These are phyloP conservation scores for Leptopilina syphax DNA, from an alignment of 2,888 invertebrate genomes.

Conservation along the genomic window DNA sequence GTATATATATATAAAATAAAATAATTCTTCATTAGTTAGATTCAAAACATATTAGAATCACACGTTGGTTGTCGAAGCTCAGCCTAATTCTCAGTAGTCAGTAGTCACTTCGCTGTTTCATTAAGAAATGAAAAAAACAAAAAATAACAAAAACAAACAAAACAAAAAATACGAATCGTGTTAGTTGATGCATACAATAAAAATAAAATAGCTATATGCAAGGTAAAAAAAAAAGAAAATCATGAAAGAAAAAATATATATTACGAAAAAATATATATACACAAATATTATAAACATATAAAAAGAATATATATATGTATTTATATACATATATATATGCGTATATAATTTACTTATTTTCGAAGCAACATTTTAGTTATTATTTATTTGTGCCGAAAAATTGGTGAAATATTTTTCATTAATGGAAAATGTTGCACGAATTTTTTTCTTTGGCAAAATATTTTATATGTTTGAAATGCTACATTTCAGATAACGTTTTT, in stretches of 20 bases:
- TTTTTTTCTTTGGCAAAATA: background rate
- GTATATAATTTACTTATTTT: conserved; percentile 73
- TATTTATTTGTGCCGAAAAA: conserved; percentile 64
- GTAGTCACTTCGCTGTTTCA: conserved; percentile 30
- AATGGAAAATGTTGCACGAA: background rate
- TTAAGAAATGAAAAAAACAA: conserved; percentile 19
- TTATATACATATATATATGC: conserved; percentile 66
- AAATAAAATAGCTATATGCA: conserved; percentile 38
- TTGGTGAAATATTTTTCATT: conserved; percentile 46
- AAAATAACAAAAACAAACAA: conserved; percentile 20
- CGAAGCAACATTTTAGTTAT: conserved; percentile 67
- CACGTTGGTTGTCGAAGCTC: conserved; percentile 40
- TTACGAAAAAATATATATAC: conserved; percentile 58
- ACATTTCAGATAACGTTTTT: conserved; percentile 1
- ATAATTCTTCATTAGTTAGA: conserved; percentile 33
- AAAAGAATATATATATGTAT: conserved; percentile 65
- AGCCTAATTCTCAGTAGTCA: conserved; percentile 38
- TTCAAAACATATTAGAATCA: background rate
- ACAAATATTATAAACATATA: conserved; percentile 49
- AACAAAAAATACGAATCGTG: conserved; percentile 22
- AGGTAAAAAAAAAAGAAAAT: conserved; percentile 47
- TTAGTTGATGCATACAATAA: conserved; percentile 30
- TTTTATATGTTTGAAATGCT: background rate
- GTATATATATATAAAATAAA: background rate
- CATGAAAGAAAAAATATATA: conserved; percentile 53